Base-by-base conservation (phyloP, 2,113 vertebrate genomes). In the Dicerorhinus sumatrensis region DNA sequence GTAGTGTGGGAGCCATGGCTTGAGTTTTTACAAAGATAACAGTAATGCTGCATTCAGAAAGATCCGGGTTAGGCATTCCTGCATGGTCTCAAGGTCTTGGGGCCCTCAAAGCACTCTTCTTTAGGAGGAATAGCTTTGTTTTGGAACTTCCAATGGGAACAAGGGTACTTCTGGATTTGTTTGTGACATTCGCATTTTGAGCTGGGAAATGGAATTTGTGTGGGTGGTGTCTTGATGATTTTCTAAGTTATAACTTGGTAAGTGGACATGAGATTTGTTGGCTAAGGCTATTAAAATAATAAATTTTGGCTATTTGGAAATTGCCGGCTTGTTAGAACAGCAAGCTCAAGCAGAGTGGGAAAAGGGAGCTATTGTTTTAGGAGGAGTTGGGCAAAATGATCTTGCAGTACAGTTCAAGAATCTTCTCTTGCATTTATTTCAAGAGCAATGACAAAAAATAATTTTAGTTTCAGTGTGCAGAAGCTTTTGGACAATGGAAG, bases 201-300 rank as follows among this genome's bases (percentile, higher is more conserved):
- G 21, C 36, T 46, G 33, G 36, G 36, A 89, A 88, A 16, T 75
- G 7, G 17, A 82, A 92, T 75, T 89, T 81, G 4, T 18, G 25
- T 56, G n/a, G 20, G 17, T 81, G 60, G 33, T 65, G 23, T 84
- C 54, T 63, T 93, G 77, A 84, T 93, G 90, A 84, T 89, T 93
- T 97, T 95, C 65, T 80, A 75, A 94, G 33, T 76, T 95, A 72
- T 89, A 39, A 80, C 51, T 93, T 91, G 10, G 17, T 27, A 81
- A 92, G 72, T 85, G 12, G 65, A 76, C 16, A 27, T 77, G 72
- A 81, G 46, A 70, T 80, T 83, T 96, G 62, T 77, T 73, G 69
- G 18, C 16, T 72, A 72, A 89, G 13, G 14, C 14, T 11, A 60
- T 86, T 42, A 87, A 94, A 79, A 67, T n/a, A 56, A 89, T 65